Evolutionary conservation across 2,888 invertebrate genomes (phyloP).

Genomic region (Fragum whitleyi): DNA sequence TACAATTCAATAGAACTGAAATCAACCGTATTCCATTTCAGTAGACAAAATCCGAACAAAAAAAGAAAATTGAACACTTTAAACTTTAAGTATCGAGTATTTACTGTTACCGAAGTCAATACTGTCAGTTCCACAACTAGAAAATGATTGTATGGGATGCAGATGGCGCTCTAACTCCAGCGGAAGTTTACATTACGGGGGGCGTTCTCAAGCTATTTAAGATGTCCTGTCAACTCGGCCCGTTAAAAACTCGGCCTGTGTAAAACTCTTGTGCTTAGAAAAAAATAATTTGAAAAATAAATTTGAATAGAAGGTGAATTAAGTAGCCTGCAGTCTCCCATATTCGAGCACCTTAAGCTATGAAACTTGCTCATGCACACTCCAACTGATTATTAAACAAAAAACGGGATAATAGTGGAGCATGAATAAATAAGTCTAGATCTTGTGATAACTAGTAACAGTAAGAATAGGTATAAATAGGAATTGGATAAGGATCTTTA

Average conservation of each 20-base stretch:
- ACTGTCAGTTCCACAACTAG: conserved; percentile 57
- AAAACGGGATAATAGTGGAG: no score
- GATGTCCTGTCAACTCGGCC: background rate
- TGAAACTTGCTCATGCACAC: no score
- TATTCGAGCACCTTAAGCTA: no score
- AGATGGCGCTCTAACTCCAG: conserved; percentile 63
- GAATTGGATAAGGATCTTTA: no score
- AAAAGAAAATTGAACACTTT: background rate
- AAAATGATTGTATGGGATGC: conserved; percentile 43
- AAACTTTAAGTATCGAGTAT: background rate
- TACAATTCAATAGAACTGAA: background rate
- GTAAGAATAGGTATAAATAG: no score
- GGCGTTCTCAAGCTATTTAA: conserved; percentile 42
- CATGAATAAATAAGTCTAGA: no score
- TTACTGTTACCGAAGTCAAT: background rate
- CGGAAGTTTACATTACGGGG: conserved; percentile 55
- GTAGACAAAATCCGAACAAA: background rate
- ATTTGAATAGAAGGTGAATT: no score
- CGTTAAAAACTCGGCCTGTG: background rate
- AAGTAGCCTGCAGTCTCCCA: no score
- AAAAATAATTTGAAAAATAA: no score
- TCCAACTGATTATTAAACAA: no score
- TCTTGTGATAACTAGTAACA: no score
- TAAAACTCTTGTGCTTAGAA: no score
- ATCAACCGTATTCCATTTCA: conserved; percentile 64